These are phyloP conservation scores for Embidobia sp. DNA, from an alignment of 2,888 invertebrate genomes.

Conservation along the genomic window DNA sequence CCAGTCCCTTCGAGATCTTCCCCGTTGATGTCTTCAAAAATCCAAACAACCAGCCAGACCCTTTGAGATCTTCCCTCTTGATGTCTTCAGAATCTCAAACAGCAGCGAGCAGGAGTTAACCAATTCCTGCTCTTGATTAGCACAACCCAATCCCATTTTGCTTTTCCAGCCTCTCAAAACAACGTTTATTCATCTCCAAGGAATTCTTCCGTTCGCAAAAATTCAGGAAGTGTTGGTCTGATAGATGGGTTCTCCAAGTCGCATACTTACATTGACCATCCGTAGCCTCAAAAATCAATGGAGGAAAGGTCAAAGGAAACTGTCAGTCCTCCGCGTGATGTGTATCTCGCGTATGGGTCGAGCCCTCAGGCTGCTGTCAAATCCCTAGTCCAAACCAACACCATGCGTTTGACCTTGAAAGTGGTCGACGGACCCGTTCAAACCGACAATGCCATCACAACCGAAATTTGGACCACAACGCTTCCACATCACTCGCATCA, in stretches of 20 bases:
- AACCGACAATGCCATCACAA: slow-evolving; percentile 20
- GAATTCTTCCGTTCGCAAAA: too few relatives aligned
- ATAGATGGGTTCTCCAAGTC: slow-evolving; percentile 7
- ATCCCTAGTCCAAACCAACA: slow-evolving; percentile 7
- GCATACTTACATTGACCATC: slow-evolving; percentile 61
- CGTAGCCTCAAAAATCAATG: slow-evolving; percentile 38
- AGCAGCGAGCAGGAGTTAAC: too few relatives aligned
- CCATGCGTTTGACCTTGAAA: slow-evolving; percentile 8
- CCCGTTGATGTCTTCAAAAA: too few relatives aligned
- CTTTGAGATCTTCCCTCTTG: too few relatives aligned
- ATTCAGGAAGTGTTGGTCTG: too few relatives aligned
- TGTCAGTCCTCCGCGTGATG: slow-evolving; percentile 9
- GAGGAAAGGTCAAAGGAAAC: slow-evolving; percentile 36
- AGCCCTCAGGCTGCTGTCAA: slow-evolving; percentile 15
- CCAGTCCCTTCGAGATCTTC: too few relatives aligned
- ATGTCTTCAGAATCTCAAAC: too few relatives aligned
- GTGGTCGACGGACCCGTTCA: slow-evolving; percentile 15
- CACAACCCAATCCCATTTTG: too few relatives aligned
- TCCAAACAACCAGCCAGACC: too few relatives aligned
- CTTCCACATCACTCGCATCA: slow-evolving; percentile 58
- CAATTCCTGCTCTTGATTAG: too few relatives aligned
- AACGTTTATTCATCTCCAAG: too few relatives aligned
- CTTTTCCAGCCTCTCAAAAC: too few relatives aligned
- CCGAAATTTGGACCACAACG: slow-evolving; percentile 36
- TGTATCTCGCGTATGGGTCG: slow-evolving; percentile 14